Evolutionary conservation across 53 echinoderm and acorn worm genomes (phyloP).

Genomic region (Apostichopus leukothele): DNA sequence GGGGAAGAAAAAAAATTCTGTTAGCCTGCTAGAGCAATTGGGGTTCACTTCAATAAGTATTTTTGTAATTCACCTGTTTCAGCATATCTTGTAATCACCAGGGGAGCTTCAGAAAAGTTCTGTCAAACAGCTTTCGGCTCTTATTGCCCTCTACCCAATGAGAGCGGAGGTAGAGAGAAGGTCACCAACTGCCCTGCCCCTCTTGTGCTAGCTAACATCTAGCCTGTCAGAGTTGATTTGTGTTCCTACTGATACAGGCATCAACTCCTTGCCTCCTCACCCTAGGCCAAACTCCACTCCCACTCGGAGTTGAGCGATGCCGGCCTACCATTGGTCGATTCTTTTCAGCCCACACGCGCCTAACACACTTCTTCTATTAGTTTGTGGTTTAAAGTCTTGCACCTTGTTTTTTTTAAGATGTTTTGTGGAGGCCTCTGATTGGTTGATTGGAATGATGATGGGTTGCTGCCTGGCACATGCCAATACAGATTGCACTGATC

Average conservation of each 20-base stretch:
- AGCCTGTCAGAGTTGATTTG: constrained; percentile 43
- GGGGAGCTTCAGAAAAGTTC: constrained; percentile 10
- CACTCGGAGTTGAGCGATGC: constrained; percentile 17
- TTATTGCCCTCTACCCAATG: not conserved
- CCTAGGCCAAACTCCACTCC: constrained; percentile 50
- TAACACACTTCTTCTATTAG: constrained; percentile 48
- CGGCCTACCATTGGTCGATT: constrained; percentile 23
- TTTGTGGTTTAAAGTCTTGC: constrained; percentile 29
- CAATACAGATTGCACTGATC: constrained; percentile 13
- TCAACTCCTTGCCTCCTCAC: constrained; percentile 13
- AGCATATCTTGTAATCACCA: constrained; percentile 32
- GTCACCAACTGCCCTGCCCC: constrained; percentile 35
- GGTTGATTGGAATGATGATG: constrained; percentile 25
- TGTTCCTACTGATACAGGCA: constrained; percentile 11
- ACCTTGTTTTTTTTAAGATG: not conserved
- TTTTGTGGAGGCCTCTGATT: constrained; percentile 38
- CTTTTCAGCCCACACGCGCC: constrained; percentile 27
- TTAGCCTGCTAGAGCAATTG: not conserved
- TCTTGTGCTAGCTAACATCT: constrained; percentile 16
- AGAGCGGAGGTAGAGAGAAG: constrained; percentile 7
- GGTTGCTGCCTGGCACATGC: constrained; percentile 44
- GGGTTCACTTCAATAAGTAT: not conserved
- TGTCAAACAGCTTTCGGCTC: not conserved
- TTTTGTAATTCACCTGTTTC: constrained; percentile 39
- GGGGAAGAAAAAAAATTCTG: not conserved